Base-by-base conservation (phyloP, 2,797 vertebrate species). In the Buphagus erythrorhynchus region DNA sequence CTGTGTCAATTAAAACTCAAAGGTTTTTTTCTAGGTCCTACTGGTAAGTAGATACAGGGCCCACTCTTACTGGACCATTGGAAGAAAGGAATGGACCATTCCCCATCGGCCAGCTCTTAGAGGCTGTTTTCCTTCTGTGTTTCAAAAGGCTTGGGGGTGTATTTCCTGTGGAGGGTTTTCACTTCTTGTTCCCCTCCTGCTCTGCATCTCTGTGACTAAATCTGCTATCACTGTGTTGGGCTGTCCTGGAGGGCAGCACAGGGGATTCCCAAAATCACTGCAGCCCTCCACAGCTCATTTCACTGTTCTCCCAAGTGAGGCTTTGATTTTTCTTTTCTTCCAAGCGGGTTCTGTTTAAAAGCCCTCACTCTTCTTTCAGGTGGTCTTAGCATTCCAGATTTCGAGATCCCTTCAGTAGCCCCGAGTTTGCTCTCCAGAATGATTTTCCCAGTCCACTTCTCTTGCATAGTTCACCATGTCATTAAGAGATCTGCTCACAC, bases 311-410 rank as follows among this genome's bases (percentile, higher is more conserved):
- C 0, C 3, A 29, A 26, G 21, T 13, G 13, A 55, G 61, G 22
- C 33, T 38, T 36, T 20, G 28, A 9, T 31, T 66, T 66, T 55
- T 10, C 40, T 65, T 77, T 52, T 55, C 49, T 66, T n/a, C 17
- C 1, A 0, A 26, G 6, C 0, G 1, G 40, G 5, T 66, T 66
- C 42, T 46, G 17, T n/a, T 55, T 55, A n/a, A 54, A 55, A 46
- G 33, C 21, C 28, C 33, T 55, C 33, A 6, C 14, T 22, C 28
- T 6, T 46, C 22, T 55, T 46, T 26, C 51, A 66, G 22, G 5
- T 78, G 22, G 5, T 78, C 33, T 46, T 13, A 16, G 13, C 17
- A 31, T 65, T 78, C 40, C 74, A 45, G 10, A 31, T 14, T 45
- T 45, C 13, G 61, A 42, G 17, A 17, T 45, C 13, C 17, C 43